phyloP scores from a whole-genome alignment of 1,140 invertebrate genomes.

The Saccostrea cuccullata region DNA sequence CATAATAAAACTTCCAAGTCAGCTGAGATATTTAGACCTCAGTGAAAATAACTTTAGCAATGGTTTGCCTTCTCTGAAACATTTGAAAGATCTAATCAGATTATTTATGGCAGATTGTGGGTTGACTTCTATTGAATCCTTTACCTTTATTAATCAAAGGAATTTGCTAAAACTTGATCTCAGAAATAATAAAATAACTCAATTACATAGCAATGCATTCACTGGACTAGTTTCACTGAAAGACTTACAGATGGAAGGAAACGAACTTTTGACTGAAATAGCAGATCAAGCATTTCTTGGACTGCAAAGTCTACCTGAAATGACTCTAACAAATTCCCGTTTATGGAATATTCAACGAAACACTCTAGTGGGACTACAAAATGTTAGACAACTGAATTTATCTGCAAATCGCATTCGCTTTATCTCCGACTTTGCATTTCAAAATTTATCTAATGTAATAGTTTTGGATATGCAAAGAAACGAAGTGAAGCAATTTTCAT shows the following conservation, averaged over 20 bases:
- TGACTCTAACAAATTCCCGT: conserved; percentile 29
- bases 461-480: conserved; percentile 53
- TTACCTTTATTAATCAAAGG: background rate
- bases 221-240: conserved; percentile 32
- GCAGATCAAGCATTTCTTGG: conserved; percentile 46
- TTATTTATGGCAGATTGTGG: background rate
- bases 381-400: conserved; percentile 50
- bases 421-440: conserved; percentile 49
- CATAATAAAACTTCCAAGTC: background rate
- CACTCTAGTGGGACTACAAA: conserved; percentile 44
- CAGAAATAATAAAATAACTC: conserved; percentile 43
- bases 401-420: conserved; percentile 39
- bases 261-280: conserved; percentile 15
- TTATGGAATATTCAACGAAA: conserved; percentile 19
- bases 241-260: conserved; percentile 44
- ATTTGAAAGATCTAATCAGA: background rate
- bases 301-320: background rate
- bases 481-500: conserved; percentile 47
- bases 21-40: conserved; percentile 33
- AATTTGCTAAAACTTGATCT: conserved; percentile 47
- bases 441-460: conserved; percentile 20
- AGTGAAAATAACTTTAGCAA: conserved; percentile 26
- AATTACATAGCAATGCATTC: conserved; percentile 21
- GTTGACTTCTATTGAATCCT: background rate
- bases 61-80: background rate